Percentiles rank a stretch among this genome's conserved stretches.
phyloP scores from a whole-genome alignment of 1,140 invertebrate species.

The Danaus plexippus region DNA sequence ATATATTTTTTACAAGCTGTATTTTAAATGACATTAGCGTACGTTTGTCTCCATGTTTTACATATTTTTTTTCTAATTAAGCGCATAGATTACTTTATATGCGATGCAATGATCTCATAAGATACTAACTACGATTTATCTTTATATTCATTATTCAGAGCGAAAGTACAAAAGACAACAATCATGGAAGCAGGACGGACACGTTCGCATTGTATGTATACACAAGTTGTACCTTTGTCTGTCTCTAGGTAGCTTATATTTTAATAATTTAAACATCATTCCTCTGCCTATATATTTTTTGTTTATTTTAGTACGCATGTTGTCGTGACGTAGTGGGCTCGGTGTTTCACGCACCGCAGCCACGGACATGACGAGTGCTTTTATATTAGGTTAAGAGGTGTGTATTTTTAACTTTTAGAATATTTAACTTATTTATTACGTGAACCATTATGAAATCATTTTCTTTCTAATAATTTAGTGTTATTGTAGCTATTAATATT shows the following conservation, averaged over 20 bases:
- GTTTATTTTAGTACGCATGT: conserved; percentile 36
- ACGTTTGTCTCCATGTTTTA: conserved; percentile 67
- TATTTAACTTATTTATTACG: conserved; percentile 72
- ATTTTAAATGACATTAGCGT: conserved; percentile 51
- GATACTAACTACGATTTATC: conserved; percentile 57
- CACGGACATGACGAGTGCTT: conserved; percentile 62
- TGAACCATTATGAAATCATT: conserved; percentile 67
- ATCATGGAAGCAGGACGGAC: conserved; percentile 18
- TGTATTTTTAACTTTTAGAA: conserved; percentile 72
- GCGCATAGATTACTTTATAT: conserved; percentile 46
- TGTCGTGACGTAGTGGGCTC: no score
- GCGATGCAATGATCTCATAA: conserved; percentile 68
- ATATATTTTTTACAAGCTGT: conserved; percentile 40
- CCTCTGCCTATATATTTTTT: conserved; percentile 42
- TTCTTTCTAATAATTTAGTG: conserved; percentile 70
- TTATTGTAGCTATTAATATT: conserved; percentile 68
- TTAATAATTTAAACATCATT: conserved; percentile 56
- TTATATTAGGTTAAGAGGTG: conserved; percentile 70
- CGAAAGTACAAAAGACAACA: conserved; percentile 68
- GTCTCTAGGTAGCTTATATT: conserved; percentile 57
- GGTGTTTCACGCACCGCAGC: conserved; percentile 4
- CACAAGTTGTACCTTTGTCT: conserved; percentile 67
- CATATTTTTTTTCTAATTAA: conserved; percentile 55
- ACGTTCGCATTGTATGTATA: conserved; percentile 45
- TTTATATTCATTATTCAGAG: conserved; percentile 53